A percentile compares a stretch with the other conserved stretches of the same genome.
Evolutionary conservation across 2,113 vertebrate genomes (phyloP).

Genomic region (Saimiri boliviensis): DNA sequence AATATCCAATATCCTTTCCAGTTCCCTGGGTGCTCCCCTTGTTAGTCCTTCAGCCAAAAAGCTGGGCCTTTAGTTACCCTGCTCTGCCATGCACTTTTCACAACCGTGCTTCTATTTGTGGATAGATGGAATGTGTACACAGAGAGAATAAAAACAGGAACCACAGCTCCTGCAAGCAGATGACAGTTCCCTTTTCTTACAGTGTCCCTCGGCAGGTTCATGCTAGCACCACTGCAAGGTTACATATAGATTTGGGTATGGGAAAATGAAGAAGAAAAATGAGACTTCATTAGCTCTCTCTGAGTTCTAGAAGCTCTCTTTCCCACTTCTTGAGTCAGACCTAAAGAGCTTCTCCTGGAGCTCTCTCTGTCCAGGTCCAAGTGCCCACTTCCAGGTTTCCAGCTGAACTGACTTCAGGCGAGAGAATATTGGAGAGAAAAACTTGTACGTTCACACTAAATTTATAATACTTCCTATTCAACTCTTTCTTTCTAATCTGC

Average conservation of each 20-base stretch:
- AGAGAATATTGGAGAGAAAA: not conserved
- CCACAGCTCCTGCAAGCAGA: not conserved
- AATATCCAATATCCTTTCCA: not conserved
- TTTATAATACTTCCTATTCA: not conserved
- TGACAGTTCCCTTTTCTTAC: not conserved
- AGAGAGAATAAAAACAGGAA: not conserved
- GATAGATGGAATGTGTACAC: not conserved
- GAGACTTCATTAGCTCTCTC: not conserved
- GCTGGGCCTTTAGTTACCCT: not conserved
- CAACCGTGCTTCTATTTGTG: not conserved
- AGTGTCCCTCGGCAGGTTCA: not conserved
- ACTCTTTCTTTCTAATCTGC: not conserved
- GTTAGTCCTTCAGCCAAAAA: not conserved
- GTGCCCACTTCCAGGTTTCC: not conserved
- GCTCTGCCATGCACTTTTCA: not conserved
- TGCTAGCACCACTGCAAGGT: not conserved
- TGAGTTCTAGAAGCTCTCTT: not conserved
- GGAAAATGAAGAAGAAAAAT: not conserved
- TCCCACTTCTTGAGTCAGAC: not conserved
- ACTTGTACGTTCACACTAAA: not conserved
- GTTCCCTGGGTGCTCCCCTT: not conserved
- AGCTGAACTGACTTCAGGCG: not conserved
- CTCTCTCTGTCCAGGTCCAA: rapidly evolving
- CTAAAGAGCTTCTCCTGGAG: not conserved
- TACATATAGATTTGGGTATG: not conserved